A percentile compares a stretch with the other conserved stretches of the same genome.
phyloP scores from a whole-genome alignment of 2,888 invertebrate species.

The Plagiodera versicolora region DNA sequence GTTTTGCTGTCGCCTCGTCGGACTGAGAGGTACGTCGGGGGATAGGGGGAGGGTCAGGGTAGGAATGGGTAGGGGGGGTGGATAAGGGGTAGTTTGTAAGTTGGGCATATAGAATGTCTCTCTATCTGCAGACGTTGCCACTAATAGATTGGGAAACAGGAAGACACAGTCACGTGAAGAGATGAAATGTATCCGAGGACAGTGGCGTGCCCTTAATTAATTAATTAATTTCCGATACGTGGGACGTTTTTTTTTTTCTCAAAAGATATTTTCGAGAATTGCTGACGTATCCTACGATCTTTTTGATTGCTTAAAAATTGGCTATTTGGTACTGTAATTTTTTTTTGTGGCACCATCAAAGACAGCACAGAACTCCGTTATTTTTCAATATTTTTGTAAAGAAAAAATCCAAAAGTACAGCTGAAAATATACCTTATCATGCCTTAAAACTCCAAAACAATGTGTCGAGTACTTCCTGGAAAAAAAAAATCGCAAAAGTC shows the following conservation, averaged over 20 bases:
- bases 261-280: too few relatives aligned
- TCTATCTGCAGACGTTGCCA: conserved; percentile 50
- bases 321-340: too few relatives aligned
- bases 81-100: conserved; percentile 53
- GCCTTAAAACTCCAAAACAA: too few relatives aligned
- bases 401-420: too few relatives aligned
- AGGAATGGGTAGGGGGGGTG: conserved; percentile 39
- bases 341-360: too few relatives aligned
- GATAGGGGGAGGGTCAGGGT: conserved; percentile 7
- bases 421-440: too few relatives aligned
- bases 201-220: conserved; percentile 18
- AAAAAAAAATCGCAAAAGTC: too few relatives aligned
- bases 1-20: conserved; percentile 39
- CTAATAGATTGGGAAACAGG: conserved; percentile 52
- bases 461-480: too few relatives aligned
- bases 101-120: conserved; percentile 55
- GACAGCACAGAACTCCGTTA: too few relatives aligned
- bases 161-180: conserved; percentile 48
- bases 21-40: conserved; percentile 18
- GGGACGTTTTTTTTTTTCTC: neutral
- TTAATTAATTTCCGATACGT: neutral
- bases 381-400: too few relatives aligned
- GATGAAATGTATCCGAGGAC: conserved; percentile 43
- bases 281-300: too few relatives aligned
- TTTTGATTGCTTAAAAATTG: too few relatives aligned